These are phyloP conservation scores for Lagenorhynchus albirostris DNA, from an alignment of 2,113 vertebrate genomes.

Conservation along the genomic window DNA sequence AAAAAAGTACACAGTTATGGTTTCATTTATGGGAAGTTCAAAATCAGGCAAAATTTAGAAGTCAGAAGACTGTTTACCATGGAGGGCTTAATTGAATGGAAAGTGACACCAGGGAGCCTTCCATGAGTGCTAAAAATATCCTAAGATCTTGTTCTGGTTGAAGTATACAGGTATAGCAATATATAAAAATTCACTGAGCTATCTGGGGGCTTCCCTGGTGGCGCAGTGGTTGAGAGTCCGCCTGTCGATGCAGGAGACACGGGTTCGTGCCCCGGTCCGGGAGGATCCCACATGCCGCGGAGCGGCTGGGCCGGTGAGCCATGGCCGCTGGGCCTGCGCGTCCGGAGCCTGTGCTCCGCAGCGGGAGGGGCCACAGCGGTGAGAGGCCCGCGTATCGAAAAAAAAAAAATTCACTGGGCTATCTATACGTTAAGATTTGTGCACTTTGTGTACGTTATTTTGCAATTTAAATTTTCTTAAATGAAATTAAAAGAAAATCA, in stretches of 20 bases:
- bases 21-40: background rate
- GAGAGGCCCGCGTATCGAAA: too few species aligned
- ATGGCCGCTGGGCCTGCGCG: too few species aligned
- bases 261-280: too few species aligned
- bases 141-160: background rate
- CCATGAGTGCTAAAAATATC: background rate
- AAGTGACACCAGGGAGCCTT: background rate
- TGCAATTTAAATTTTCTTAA: background rate
- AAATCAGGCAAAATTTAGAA: background rate
- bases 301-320: too few species aligned
- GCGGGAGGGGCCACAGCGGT: too few species aligned
- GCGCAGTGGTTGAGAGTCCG: too few species aligned
- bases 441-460: background rate
- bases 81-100: background rate
- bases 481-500: background rate
- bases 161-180: background rate
- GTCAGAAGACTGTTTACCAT: background rate
- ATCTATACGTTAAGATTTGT: background rate
- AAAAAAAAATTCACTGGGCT: background rate
- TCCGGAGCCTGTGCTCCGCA: too few species aligned
- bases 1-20: background rate
- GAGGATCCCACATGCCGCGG: too few species aligned
- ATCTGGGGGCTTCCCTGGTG: background rate
- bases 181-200: background rate
- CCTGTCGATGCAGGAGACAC: too few species aligned